Evolutionary conservation across 2,888 invertebrate genomes (phyloP), one percentile per base, ranked within the genome.

Genomic region (Eulithis prunata): DNA sequence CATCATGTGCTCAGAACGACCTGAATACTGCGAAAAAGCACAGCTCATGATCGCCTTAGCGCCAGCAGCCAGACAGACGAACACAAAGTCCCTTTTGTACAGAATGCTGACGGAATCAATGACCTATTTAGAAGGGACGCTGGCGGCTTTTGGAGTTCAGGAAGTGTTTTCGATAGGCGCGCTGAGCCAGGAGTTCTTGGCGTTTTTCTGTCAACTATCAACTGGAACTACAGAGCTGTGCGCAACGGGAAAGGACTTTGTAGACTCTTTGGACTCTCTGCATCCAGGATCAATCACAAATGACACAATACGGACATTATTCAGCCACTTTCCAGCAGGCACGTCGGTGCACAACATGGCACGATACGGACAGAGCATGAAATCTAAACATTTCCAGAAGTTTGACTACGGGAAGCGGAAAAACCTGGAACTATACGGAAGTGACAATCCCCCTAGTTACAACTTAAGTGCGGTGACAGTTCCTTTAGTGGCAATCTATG

Each of bases 11-110:
- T 94, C 95, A 0, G 93, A 94, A 72, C 85, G 86, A 56, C 95
- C 96, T 0, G 94, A 94, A 14, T 96, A 95, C 71, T 95, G 96
- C 82, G 81, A 91, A 0, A 96, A 96, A 83, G 92, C 95, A 0
- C 87, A 92, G 5, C 81, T 94, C 0, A 91, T 95, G 83, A 94
- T 95, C 65, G 94, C 94, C 0, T 74, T 96, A 61, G 96, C 96
- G 0, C 96, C 96, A 0, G 94, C 96, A 0, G 57, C 86, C 0
- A 83, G 89, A 6, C 85, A 94, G 84, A 79, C 90, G 57, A 77
- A 94, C 77, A 78, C 95, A 72, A 85, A 86, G 66, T 83, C 87
- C 0, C 21, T 71, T 0, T 32, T 73, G 0, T 83, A 80, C 41
- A 79, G 81, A 57, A 13, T 68, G 0, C 0, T 85, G 0, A 66